Percentiles rank a stretch among this genome's conserved stretches.
These are phyloP conservation scores for Platysternon megacephalum DNA, from an alignment of 2,113 vertebrate genomes.

Conservation along the genomic window DNA sequence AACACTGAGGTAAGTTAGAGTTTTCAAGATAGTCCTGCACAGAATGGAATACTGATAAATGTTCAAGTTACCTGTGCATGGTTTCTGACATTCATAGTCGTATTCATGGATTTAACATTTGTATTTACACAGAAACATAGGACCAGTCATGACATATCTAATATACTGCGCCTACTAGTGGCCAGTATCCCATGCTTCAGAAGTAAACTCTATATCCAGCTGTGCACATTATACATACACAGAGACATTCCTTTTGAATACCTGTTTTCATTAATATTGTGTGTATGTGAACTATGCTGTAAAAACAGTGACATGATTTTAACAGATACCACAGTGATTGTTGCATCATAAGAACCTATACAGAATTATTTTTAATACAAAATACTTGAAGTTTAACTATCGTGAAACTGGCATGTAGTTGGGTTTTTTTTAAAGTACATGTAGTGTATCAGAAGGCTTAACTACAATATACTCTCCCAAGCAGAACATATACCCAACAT, in stretches of 20 bases:
- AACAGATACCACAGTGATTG: neutral
- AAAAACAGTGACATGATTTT: neutral
- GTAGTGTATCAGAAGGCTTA: neutral
- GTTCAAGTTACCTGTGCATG: neutral
- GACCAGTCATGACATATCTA: neutral
- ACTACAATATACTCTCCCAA: neutral
- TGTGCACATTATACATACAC: neutral
- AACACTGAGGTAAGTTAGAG: neutral
- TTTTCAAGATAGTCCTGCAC: neutral
- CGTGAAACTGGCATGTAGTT: neutral
- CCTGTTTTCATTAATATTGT: neutral
- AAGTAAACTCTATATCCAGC: rapidly evolving
- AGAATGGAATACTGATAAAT: neutral
- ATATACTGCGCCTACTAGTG: rapidly evolving
- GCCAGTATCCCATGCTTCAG: neutral
- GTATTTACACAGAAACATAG: neutral
- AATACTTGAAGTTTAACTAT: neutral
- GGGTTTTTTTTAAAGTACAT: neutral
- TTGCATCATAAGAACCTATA: neutral
- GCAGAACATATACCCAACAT: neutral
- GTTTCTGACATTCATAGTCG: neutral
- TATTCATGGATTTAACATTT: neutral
- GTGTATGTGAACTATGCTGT: neutral
- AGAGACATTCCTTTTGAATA: neutral
- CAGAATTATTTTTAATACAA: neutral